A percentile compares a stretch with the other conserved stretches of the same genome.
Conservation (phyloP, 2,113 vertebrate genomes). For the Peucedramus taeniatus region DNA sequence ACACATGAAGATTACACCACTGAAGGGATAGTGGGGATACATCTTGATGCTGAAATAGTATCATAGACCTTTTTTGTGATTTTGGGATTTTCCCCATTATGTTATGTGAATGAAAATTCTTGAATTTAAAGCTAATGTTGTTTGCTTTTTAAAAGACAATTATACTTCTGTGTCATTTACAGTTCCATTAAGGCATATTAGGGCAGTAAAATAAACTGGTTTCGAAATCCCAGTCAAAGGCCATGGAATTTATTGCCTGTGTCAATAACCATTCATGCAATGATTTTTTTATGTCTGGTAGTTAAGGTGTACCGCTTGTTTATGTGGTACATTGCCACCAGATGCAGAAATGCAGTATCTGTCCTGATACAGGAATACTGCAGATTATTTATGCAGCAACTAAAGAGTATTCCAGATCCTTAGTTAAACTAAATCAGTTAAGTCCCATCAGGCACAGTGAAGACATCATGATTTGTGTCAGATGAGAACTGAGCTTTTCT, state of each 20-base stretch:
- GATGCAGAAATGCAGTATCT: background rate
- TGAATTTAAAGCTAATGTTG: background rate
- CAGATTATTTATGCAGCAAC: background rate
- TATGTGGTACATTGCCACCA: background rate
- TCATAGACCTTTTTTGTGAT: background rate
- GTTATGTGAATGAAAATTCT: background rate
- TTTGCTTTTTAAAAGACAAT: background rate
- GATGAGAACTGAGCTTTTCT: background rate
- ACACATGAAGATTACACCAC: background rate
- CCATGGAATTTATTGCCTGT: background rate
- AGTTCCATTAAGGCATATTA: background rate
- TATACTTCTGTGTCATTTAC: background rate
- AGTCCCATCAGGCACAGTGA: background rate
- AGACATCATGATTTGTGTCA: background rate
- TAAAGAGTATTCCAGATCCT: background rate
- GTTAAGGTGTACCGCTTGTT: background rate
- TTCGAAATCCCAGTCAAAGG: background rate
- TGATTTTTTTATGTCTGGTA: background rate
- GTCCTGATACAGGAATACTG: background rate
- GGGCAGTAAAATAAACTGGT: background rate
- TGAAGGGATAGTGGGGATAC: background rate
- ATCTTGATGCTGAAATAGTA: background rate
- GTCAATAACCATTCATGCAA: background rate
- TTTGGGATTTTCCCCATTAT: background rate
- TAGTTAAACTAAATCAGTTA: background rate